A percentile compares a stretch with the other conserved stretches of the same genome.
These are phyloP conservation scores for Hermetia illucens DNA, from an alignment of 1,140 invertebrate species.

Conservation along the genomic window DNA sequence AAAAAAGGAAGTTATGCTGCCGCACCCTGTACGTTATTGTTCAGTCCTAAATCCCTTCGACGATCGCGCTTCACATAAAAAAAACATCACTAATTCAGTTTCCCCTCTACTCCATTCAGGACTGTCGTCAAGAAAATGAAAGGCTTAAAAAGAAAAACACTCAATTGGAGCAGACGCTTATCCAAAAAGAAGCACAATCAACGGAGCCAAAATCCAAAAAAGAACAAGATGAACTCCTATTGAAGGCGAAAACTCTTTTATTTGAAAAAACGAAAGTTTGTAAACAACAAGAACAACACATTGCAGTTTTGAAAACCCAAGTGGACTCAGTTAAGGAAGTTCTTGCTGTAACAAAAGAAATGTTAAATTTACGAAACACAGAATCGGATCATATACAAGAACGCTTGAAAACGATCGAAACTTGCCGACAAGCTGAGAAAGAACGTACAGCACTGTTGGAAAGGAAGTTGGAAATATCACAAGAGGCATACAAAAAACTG, in stretches of 20 bases:
- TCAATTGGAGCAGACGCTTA: constrained; percentile 23
- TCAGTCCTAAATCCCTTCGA: too few species aligned
- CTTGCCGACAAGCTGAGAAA: constrained; percentile 50
- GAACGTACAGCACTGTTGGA: constrained; percentile 50
- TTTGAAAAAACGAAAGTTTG: constrained; percentile 54
- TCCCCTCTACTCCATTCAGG: too few species aligned
- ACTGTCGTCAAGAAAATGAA: constrained; percentile 19
- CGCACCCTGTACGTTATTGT: too few species aligned
- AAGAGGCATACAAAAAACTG: constrained; percentile 52
- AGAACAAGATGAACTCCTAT: constrained; percentile 36
- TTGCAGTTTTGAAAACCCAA: constrained; percentile 50
- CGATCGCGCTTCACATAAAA: too few species aligned
- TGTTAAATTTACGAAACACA: constrained; percentile 57
- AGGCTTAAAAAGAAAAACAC: constrained; percentile 16
- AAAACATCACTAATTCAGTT: too few species aligned
- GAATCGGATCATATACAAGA: constrained; percentile 60
- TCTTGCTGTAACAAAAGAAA: constrained; percentile 56
- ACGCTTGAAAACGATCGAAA: constrained; percentile 52
- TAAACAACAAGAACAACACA: constrained; percentile 59
- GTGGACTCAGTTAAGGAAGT: constrained; percentile 62
- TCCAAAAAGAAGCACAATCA: constrained; percentile 23
- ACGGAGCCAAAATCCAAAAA: constrained; percentile 28
- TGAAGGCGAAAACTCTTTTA: constrained; percentile 45
- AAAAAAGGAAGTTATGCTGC: too few species aligned
- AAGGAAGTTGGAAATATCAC: constrained; percentile 50